Conservation (phyloP, 2,888 invertebrate genomes). For the Pristionchus maxplancki region DNA sequence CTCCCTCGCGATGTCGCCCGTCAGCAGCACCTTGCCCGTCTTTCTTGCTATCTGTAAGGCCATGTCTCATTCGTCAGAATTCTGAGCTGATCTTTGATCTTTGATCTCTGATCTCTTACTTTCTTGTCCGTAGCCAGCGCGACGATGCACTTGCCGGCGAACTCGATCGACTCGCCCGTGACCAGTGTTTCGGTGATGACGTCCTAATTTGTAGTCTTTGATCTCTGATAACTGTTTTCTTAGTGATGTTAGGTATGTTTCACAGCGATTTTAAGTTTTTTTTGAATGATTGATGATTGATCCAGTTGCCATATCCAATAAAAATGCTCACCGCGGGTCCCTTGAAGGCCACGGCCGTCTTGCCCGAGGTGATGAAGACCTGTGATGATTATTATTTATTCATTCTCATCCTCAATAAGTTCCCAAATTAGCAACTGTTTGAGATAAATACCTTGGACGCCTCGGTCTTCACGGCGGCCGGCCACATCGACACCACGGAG, state of each 20-base stretch:
- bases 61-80: neutral
- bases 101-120: neutral
- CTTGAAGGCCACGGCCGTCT: slow-evolving; percentile 43
- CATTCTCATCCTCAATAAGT: neutral
- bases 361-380: slow-evolving; percentile 38
- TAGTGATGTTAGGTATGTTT: neutral
- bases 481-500: slow-evolving; percentile 79
- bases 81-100: neutral
- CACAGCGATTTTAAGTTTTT: neutral
- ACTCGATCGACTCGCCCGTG: slow-evolving; percentile 70
- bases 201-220: slow-evolving; percentile 48
- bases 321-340: slow-evolving; percentile 42
- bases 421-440: too few species aligned
- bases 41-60: slow-evolving; percentile 69
- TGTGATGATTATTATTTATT: neutral
- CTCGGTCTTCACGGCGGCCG: slow-evolving; percentile 78
- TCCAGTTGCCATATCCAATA: neutral
- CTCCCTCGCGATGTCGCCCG: slow-evolving; percentile 78
- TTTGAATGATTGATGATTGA: neutral
- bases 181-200: slow-evolving; percentile 55
- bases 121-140: slow-evolving; percentile 75
- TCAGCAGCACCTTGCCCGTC: slow-evolving; percentile 77
- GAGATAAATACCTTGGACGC: slow-evolving; percentile 30
- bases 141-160: slow-evolving; percentile 72
- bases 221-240: neutral